Evolutionary conservation across 30 jellyfish, hydroid and myxozoan species (phyloP), one percentile per base, ranked within the genome.

Genomic region (Aurelia coerulea): DNA sequence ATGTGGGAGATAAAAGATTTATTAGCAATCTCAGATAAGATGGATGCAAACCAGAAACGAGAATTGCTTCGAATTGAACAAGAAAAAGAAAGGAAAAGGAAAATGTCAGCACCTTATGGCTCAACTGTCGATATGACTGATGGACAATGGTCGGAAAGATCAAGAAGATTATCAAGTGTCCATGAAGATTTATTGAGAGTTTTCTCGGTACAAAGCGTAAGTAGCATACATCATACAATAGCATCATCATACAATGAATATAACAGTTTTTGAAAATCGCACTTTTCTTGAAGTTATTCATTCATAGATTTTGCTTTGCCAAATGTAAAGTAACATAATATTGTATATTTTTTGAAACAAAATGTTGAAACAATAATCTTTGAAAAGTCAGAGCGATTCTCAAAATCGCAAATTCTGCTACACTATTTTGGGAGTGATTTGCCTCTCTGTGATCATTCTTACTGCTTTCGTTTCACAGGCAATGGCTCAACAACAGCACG

Each of bases 41-140:
- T 84, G 93, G 81, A 63, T n/a, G n/a, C 32, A 19, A 41, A 11
- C 14, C 86, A 84, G 29, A 59, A 72, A 5, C 63, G 23, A 10
- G 50, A 29, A 0, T 29, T 74, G 29, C 23, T 84, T 11, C 18
- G 34, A 4, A 63, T 9, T 12, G 93, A 84, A 39, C 50, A 63
- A 50, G 93, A 84, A 32, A 73, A 72, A 32, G 93, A 84, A 35
- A 54, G 76, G 32, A 62, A 50, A 29, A 37, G 93, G 14, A 84
- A 79, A 65, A 64, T 84, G 64, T 84, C 93, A 3, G 88, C 73
- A 14, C 93, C 93, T 41, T 84, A 73, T 65, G 72, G 83, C 14
- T 68, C 83, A 29, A 66, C 77, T 14, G 46, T 71, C 13, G 88
- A 63, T 31, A 84, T 74, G n/a, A 84, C 93, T 6, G 93, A 73